Evolutionary conservation across 1,140 invertebrate genomes (phyloP), one percentile per base, ranked within the genome.

Genomic region (Zaprionus taronus): DNA sequence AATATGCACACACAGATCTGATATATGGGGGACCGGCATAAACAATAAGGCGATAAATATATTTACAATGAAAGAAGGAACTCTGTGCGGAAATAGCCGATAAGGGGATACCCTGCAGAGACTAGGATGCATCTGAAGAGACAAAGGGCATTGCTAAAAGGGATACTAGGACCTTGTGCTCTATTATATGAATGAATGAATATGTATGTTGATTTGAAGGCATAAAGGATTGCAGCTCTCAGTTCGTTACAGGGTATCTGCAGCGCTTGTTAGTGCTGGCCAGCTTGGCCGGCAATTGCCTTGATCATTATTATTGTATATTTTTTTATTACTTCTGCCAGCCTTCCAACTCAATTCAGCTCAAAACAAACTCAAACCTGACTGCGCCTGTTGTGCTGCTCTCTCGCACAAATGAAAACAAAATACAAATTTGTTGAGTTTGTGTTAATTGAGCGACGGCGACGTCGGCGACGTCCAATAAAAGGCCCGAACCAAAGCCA

Each of bases 401-500:
- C 71, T 49, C 65, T 64, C 51, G 26, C 28, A 11, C 57, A 63
- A 31, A 66, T 34, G 26, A 66, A 56, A 56, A 51, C 65, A 62
- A 56, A 77, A 57, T 60, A 57, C 47, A 62, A 72, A 66, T 77
- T 66, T 67, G 34, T 57, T 76, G 36, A 65, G 69, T 62, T 72
- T 77, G 58, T 77, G 70, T 89, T 85, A 65, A 79, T 71, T 86
- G 80, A 77, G 63, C 70, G 69, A 47, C 72, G 60, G 63, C 69
- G 58, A 22, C 70, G 51, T 44, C 69, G 38, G 47, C 70, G 58
- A 61, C 41, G 61, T 38, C 77, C 80, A 87, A 80, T 87, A 87
- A 83, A 83, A 87, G 82, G 80, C 80, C 63, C 67, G 80, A 58
- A 20, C 55, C 62, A 62, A 65, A 71, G 47, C 38, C 80, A 87